Evolutionary conservation across 2,113 vertebrate genomes (phyloP).

Genomic region (Willisornis vidua): DNA sequence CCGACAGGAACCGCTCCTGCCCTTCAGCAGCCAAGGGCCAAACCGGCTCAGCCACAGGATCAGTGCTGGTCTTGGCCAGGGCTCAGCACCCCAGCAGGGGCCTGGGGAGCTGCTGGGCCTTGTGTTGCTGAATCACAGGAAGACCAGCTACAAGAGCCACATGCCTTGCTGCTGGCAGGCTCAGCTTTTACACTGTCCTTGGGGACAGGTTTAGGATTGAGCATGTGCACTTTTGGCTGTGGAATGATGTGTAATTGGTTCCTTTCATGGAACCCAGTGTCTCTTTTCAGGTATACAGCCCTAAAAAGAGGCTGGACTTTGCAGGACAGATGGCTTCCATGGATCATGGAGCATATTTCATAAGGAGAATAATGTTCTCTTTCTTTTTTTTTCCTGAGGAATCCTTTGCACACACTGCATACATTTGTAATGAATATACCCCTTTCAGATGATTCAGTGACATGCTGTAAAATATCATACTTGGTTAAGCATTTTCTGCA

Average conservation of each 20-base stretch:
- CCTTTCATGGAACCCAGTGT: not conserved
- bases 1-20: not conserved
- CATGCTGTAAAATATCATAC: slow-evolving; percentile 39
- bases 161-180: not conserved
- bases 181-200: not conserved
- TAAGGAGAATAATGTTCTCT: not conserved
- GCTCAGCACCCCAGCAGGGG: not conserved
- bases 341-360: not conserved
- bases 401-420: not conserved
- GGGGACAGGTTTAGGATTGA: not conserved
- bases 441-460: slow-evolving; percentile 33
- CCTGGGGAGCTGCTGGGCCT: not conserved
- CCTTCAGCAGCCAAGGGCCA: not conserved
- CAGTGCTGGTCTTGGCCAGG: not conserved
- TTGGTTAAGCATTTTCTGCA: slow-evolving; percentile 13
- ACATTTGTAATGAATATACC: slow-evolving; percentile 6
- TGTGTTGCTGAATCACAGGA: accelerated
- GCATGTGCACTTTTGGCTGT: not conserved
- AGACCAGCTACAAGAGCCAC: not conserved
- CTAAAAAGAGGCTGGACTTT: not conserved
- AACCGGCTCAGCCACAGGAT: not conserved
- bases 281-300: not conserved
- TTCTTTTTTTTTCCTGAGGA: not conserved
- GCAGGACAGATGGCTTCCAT: not conserved
- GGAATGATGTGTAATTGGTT: not conserved